phyloP scores from a whole-genome alignment of 2,888 invertebrate genomes.

The Ptilodon capucinus region DNA sequence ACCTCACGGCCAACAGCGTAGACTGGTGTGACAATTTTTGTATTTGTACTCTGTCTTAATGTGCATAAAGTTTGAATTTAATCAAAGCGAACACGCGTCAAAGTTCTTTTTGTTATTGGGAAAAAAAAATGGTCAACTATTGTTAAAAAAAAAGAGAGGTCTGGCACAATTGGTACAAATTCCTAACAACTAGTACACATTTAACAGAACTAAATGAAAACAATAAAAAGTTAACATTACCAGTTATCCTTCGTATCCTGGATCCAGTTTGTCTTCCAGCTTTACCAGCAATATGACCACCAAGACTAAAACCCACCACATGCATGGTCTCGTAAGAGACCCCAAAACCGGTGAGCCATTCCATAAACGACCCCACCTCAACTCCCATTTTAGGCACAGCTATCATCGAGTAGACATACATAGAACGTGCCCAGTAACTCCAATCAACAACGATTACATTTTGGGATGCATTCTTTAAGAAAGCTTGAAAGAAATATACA shows the following conservation, averaged over 20 bases:
- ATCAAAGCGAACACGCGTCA: too few relatives aligned
- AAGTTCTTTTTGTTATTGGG: too few relatives aligned
- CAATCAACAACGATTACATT: slow-evolving; percentile 2
- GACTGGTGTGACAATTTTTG: too few relatives aligned
- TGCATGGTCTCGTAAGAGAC: slow-evolving; percentile 6
- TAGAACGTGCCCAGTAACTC: background rate
- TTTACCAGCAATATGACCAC: slow-evolving; percentile 9
- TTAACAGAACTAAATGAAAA: too few relatives aligned
- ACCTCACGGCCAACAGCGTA: too few relatives aligned
- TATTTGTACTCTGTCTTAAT: too few relatives aligned
- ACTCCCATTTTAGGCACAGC: slow-evolving; percentile 3
- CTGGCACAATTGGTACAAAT: too few relatives aligned
- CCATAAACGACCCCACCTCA: slow-evolving; percentile 6
- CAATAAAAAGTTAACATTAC: slow-evolving; percentile 10
- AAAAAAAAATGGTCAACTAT: too few relatives aligned
- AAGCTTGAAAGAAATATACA: background rate
- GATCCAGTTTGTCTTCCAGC: slow-evolving; percentile 1
- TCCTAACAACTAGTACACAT: too few relatives aligned
- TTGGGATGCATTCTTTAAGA: background rate
- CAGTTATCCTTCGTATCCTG: slow-evolving; percentile 7
- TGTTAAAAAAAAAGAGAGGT: too few relatives aligned
- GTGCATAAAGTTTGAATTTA: too few relatives aligned
- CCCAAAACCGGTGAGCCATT: slow-evolving; percentile 7
- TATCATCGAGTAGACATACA: background rate
- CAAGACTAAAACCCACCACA: slow-evolving; percentile 12